Conservation (phyloP, 2,888 invertebrate genomes). For the Synergus japonicus region DNA sequence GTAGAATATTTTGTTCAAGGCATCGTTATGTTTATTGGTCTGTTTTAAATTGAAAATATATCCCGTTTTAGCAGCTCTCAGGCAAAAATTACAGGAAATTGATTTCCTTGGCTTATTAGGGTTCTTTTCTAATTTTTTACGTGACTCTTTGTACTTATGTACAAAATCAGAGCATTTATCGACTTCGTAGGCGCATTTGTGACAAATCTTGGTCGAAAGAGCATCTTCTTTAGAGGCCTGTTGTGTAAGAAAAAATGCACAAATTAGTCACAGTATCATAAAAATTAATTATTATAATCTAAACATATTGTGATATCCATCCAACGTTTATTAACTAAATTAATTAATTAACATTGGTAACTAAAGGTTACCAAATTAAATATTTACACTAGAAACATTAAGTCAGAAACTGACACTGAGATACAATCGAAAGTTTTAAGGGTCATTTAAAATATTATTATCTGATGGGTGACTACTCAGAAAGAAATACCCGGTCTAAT, state of each 20-base stretch:
- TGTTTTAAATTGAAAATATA: conserved; percentile 64
- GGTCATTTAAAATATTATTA: no score
- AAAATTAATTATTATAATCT: not conserved
- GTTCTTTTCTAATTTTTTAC: conserved; percentile 13
- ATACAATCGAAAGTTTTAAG: not conserved
- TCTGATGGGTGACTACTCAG: no score
- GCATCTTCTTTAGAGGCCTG: conserved; percentile 55
- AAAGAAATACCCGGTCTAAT: no score
- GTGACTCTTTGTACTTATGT: conserved; percentile 61
- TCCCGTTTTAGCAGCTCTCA: conserved; percentile 55
- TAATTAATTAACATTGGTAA: no score
- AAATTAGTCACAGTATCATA: not conserved
- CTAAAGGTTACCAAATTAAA: not conserved
- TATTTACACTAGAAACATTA: not conserved
- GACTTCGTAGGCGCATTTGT: conserved; percentile 73
- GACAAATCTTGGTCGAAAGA: conserved; percentile 67
- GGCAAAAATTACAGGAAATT: conserved; percentile 63
- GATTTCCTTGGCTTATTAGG: not conserved
- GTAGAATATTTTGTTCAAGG: conserved; percentile 60
- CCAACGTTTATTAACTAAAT: not conserved
- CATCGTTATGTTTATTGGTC: conserved; percentile 59
- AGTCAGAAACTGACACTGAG: not conserved
- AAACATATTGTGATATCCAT: not conserved
- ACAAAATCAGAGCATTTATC: conserved; percentile 70
- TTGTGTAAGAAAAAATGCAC: conserved; percentile 21